Base-by-base conservation (phyloP, 2,797 vertebrate species). In the Manis javanica region DNA sequence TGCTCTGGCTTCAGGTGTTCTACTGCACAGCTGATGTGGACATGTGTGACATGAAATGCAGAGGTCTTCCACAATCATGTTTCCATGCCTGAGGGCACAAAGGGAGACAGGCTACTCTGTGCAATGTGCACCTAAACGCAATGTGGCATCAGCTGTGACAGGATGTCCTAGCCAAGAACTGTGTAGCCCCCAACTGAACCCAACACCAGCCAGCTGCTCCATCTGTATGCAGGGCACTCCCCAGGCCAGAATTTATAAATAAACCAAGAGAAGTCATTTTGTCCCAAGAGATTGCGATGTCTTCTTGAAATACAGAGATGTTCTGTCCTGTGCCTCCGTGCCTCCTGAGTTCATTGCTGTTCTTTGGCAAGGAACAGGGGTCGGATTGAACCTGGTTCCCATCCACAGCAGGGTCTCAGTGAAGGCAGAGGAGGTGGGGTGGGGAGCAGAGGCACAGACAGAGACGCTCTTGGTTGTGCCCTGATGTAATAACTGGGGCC, bases 241-340 rank as follows among this genome's bases (percentile, higher is more conserved):
- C 81, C 1, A 46, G 64, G 39, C 96, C 46, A 4, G 96, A 97
- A 97, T 98, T 94, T 95, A 98, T 98, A 96, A 98, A 98, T 98
- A 97, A 98, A 98, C 97, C 98, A 98, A 98, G 97, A 92, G 91
- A 97, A 98, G 98, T 98, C 98, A 95, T 98, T 98, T 98, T 98
- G 97, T 98, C 98, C 96, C 74, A 15, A 26, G 92, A 97, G 97
- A 98, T 94, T 12, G 46, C n/a, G 96, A 97, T 95, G 97, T 98
- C 98, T 46, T 98, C 98, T 97, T 29, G 2, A 96, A 98, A 98
- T 93, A 99, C 98, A 99, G 98, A 98, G 98, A 66, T 82, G 91
- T 93, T 97, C 97, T 98, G 97, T 99, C 94, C 98, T 0, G 1
- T 59, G 91, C 84, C 91, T 95, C 95, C 0, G 0, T 0, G 91